phyloP scores from a whole-genome alignment of 2,888 invertebrate species.

The Drosophila anomalata region DNA sequence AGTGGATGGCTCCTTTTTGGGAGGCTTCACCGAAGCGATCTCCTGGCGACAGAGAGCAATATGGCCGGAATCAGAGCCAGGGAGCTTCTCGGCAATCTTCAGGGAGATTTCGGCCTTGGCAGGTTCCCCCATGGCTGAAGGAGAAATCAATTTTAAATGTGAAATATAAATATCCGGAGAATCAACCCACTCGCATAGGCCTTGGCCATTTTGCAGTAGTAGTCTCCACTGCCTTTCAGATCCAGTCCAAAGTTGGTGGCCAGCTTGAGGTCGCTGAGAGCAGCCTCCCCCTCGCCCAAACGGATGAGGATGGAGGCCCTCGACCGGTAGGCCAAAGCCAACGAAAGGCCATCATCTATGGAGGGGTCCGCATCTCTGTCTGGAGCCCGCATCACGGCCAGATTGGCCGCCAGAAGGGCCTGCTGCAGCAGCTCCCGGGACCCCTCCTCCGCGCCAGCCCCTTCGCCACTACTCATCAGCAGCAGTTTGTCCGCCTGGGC shows the following conservation, averaged over 20 bases:
- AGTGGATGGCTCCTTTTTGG: conserved; percentile 29
- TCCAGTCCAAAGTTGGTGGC: conserved; percentile 88
- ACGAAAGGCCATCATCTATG: conserved; percentile 87
- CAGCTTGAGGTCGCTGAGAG: conserved; percentile 88
- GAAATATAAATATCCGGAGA: neutral
- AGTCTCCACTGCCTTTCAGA: conserved; percentile 86
- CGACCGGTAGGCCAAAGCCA: conserved; percentile 88
- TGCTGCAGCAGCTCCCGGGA: conserved; percentile 81
- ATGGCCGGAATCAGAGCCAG: conserved; percentile 84
- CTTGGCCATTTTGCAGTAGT: conserved; percentile 89
- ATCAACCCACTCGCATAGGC: conserved; percentile 85
- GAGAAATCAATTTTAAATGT: neutral
- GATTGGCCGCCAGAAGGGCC: conserved; percentile 88
- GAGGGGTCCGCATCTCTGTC: conserved; percentile 85
- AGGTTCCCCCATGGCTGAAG: conserved; percentile 85
- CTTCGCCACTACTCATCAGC: conserved; percentile 84
- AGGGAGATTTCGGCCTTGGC: conserved; percentile 88
- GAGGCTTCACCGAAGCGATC: conserved; percentile 80
- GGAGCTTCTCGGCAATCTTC: conserved; percentile 86
- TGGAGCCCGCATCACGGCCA: conserved; percentile 90
- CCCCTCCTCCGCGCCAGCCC: conserved; percentile 38
- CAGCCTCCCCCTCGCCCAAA: conserved; percentile 86
- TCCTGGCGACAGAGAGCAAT: conserved; percentile 84
- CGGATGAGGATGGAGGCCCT: conserved; percentile 88
- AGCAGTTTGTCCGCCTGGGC: conserved; percentile 87